Percentiles rank a stretch among this genome's conserved stretches.
Conservation (phyloP, 2,888 invertebrate species). For the Fragum sueziense region DNA sequence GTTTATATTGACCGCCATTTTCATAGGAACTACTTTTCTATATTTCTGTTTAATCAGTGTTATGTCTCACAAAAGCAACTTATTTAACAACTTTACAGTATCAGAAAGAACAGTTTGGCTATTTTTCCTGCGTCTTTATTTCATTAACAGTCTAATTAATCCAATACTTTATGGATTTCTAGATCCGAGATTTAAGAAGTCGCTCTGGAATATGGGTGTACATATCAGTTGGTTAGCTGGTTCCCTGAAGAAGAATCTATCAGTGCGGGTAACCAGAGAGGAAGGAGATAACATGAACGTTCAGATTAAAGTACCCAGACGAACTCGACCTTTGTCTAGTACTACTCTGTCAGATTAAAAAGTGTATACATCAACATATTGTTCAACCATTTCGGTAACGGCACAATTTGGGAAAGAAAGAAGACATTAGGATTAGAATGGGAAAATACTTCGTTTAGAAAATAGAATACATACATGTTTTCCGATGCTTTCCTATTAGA, state of each 20-base stretch:
- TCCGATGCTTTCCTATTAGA: no score
- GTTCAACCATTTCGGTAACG: no score
- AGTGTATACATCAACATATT: no score
- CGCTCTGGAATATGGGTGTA: slow-evolving; percentile 58
- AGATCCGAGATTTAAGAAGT: slow-evolving; percentile 50
- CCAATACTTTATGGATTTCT: slow-evolving; percentile 57
- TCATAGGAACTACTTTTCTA: slow-evolving; percentile 47
- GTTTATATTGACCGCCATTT: slow-evolving; percentile 55
- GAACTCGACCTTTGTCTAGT: background rate
- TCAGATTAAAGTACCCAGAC: slow-evolving; percentile 3
- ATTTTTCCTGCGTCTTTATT: slow-evolving; percentile 58
- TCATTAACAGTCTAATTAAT: slow-evolving; percentile 57
- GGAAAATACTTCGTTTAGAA: no score
- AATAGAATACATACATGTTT: no score
- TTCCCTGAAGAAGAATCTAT: slow-evolving; percentile 50
- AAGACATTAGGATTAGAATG: no score
- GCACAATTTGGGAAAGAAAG: no score
- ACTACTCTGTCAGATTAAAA: slow-evolving; percentile 8
- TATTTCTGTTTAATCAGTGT: slow-evolving; percentile 49
- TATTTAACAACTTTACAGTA: slow-evolving; percentile 27
- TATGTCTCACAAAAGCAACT: slow-evolving; percentile 31
- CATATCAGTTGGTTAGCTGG: slow-evolving; percentile 45
- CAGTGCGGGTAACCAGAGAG: slow-evolving; percentile 32
- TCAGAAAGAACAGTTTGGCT: slow-evolving; percentile 46
- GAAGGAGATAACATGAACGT: slow-evolving; percentile 3